Evolutionary conservation across 1,140 invertebrate genomes (phyloP).

Genomic region (Dendroctonus ponderosae): DNA sequence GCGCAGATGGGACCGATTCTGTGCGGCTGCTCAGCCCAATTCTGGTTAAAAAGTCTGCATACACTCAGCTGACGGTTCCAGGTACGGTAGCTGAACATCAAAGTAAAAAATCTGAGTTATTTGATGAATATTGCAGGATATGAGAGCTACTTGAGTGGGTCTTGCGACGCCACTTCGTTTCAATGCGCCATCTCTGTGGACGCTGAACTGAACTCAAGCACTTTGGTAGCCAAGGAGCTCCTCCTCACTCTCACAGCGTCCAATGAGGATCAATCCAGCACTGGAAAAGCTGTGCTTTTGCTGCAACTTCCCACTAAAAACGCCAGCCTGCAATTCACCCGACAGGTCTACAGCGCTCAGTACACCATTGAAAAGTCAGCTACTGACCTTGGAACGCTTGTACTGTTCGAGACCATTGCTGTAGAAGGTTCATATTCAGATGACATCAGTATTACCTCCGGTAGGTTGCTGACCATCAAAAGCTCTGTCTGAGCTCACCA

Average conservation of each 20-base stretch:
- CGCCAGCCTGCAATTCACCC: background rate
- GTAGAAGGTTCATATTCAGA: background rate
- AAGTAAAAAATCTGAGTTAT: background rate
- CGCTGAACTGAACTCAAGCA: constrained; percentile 4
- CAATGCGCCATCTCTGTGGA: constrained; percentile 1
- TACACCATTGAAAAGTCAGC: constrained; percentile 12
- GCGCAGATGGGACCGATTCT: no score
- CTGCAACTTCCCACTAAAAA: constrained; percentile 11
- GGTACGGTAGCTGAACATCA: background rate
- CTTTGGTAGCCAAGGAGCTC: constrained; percentile 6
- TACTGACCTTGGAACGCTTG: background rate
- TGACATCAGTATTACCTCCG: background rate
- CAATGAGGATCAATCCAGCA: background rate
- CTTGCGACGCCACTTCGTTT: constrained; percentile 4
- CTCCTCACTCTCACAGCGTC: constrained; percentile 15
- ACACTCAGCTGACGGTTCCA: background rate
- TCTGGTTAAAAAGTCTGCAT: constrained; percentile 2
- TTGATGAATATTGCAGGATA: constrained; percentile 2
- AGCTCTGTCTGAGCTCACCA: no score
- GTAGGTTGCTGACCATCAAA: no score
- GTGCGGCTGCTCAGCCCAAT: background rate
- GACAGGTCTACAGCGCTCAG: background rate
- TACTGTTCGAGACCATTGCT: constrained; percentile 1
- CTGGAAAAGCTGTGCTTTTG: constrained; percentile 15
- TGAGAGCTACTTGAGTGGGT: constrained; percentile 6